phyloP scores from a whole-genome alignment of 1,140 invertebrate genomes.

The Caenorhabditis briggsae region DNA sequence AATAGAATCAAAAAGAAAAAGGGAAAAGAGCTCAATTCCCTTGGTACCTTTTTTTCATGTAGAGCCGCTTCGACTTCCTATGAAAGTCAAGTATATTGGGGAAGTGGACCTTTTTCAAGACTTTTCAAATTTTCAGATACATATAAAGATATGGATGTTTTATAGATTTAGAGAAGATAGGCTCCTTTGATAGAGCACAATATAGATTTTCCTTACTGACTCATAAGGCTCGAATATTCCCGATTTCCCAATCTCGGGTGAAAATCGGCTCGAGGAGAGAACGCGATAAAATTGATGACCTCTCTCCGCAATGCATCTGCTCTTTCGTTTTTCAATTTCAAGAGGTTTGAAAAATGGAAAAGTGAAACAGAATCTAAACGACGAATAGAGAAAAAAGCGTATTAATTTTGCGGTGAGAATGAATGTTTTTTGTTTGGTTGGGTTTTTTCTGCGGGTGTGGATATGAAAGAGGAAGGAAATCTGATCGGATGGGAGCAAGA shows the following conservation, averaged over 20 bases:
- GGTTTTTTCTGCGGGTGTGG: background rate
- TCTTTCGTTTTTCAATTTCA: background rate
- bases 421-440: constrained; percentile 3
- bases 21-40: constrained; percentile 32
- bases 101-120: background rate
- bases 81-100: background rate
- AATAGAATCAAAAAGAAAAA: constrained; percentile 51
- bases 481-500: constrained; percentile 3
- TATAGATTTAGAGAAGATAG: too few relatives aligned
- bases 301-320: background rate
- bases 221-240: too few relatives aligned
- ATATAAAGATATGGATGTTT: too few relatives aligned
- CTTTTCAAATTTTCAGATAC: too few relatives aligned
- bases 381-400: background rate
- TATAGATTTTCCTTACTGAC: too few relatives aligned
- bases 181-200: too few relatives aligned
- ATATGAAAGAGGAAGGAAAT: constrained; percentile 14
- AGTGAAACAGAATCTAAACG: background rate
- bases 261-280: background rate
- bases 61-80: background rate
- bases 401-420: constrained; percentile 30
- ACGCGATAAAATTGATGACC: constrained; percentile 46
- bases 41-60: background rate
- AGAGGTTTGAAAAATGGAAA: background rate
- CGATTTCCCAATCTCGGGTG: background rate